Evolutionary conservation across 1,140 invertebrate species (phyloP).

Genomic region (Physella acuta): DNA sequence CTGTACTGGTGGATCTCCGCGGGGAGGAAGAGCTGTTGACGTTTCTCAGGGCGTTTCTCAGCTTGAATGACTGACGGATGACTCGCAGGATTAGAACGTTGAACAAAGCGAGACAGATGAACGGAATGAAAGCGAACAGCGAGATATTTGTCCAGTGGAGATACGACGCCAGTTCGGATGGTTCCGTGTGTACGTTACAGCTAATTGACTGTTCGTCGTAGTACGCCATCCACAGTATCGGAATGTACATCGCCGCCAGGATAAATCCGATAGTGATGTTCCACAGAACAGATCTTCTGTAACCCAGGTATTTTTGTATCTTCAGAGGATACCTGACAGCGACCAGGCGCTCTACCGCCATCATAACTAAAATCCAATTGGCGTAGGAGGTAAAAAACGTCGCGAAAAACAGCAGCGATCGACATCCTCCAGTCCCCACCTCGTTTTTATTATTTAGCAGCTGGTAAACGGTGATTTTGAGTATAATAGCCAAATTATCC

Average conservation of each 20-base stretch:
- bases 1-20: not conserved
- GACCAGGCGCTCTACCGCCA: constrained; percentile 43
- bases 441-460: constrained; percentile 24
- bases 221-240: constrained; percentile 18
- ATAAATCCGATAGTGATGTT: constrained; percentile 13
- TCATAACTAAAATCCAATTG: constrained; percentile 48
- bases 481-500: constrained; percentile 37
- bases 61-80: constrained; percentile 33
- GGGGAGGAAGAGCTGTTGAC: not conserved
- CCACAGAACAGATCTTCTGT: constrained; percentile 5
- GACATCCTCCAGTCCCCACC: constrained; percentile 28
- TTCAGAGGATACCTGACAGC: constrained; percentile 22
- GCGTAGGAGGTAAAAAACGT: constrained; percentile 39
- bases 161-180: not conserved
- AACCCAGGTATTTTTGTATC: constrained; percentile 13
- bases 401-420: constrained; percentile 36
- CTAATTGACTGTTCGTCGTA: not conserved
- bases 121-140: constrained; percentile 40
- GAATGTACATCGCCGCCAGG: constrained; percentile 16
- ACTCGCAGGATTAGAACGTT: constrained; percentile 42
- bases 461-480: constrained; percentile 37
- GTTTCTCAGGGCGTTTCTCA: constrained; percentile 23
- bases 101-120: constrained; percentile 35
- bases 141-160: constrained; percentile 44
- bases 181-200: not conserved